Evolutionary conservation across 2,888 invertebrate species (phyloP), one percentile per base, ranked within the genome.

Genomic region (Phytoseiulus persimilis): DNA sequence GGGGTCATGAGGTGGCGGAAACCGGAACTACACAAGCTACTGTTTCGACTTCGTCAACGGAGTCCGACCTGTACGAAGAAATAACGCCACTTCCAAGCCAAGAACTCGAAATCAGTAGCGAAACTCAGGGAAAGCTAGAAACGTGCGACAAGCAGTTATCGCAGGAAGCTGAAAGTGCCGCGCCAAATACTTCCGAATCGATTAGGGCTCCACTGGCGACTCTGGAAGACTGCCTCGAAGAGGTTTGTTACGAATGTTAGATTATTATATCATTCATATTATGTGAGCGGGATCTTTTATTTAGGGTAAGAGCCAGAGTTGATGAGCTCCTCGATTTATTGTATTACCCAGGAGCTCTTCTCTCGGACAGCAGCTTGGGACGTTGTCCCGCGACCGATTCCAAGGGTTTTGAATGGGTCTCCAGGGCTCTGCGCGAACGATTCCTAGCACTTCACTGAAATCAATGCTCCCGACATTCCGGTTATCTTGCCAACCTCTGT

Each of bases 51-150:
- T 87, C 87, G 0, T 33, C 87, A 9, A 87, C 87, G 9, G 87
- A 87, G 33, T 87, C 87, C 32, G 87, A 87, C 31, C 87, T 87
- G n/a, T 87, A 87, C 33, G 87, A 87, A 33, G 87, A 87, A n/a
- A 33, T 87, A 33, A 87, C 87, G 5, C 87, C 87, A n/a, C 33
- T n/a, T 28, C 14, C 87, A 28, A 11, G 6, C 0, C n/a, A 33
- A n/a, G 33, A 33, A 33, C 28, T 32, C 0, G n/a, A 87, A 28
- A 31, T 23, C 28, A 11, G 28, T n/a, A 33, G 45, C 28, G 87
- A 87, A n/a, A 45, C 28, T 3, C 87, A 5, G 33, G 39, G 31
- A 3, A 87, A 87, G 45, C 0, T 87, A 23, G 87, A 87, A 23
- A 1, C 32, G 45, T 87, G 33, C 31, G n/a, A 33, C 5, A n/a